A percentile compares a stretch with the other conserved stretches of the same genome.
These are phyloP conservation scores for Vidua macroura DNA, from an alignment of 2,113 vertebrate species.

Conservation along the genomic window DNA sequence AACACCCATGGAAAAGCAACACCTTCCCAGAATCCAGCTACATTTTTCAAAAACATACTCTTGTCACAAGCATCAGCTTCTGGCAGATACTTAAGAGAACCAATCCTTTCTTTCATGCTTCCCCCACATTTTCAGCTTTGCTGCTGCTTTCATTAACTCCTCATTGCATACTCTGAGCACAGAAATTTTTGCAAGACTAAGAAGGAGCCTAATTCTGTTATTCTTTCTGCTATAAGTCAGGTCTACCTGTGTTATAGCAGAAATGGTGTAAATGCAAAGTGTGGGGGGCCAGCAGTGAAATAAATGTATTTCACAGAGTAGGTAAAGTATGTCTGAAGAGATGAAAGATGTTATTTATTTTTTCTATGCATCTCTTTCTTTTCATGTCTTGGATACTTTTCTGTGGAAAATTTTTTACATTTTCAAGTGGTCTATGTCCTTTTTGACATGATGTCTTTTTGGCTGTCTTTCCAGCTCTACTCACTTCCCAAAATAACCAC, in stretches of 20 bases:
- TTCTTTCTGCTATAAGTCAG: neutral
- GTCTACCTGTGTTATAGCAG: neutral
- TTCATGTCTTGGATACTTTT: neutral
- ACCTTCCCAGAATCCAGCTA: neutral
- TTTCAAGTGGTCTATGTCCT: neutral
- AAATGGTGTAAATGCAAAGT: neutral
- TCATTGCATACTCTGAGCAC: fast-evolving
- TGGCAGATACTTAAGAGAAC: neutral
- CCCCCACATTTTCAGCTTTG: neutral
- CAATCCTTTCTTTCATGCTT: neutral
- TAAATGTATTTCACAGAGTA: neutral
- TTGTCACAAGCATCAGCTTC: neutral
- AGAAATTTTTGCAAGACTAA: neutral
- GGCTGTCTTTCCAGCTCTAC: neutral
- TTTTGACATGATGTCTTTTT: neutral
- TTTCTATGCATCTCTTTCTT: neutral
- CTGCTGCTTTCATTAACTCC: neutral
- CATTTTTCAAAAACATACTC: neutral
- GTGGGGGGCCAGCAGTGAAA: neutral
- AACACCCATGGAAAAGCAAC: neutral
- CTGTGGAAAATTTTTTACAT: neutral
- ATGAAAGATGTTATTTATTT: neutral
- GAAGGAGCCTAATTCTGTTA: neutral
- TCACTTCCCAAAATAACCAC: neutral
- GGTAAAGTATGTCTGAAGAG: neutral